Conservation (phyloP, 2,888 invertebrate species). For the Epicampocera succincta region DNA sequence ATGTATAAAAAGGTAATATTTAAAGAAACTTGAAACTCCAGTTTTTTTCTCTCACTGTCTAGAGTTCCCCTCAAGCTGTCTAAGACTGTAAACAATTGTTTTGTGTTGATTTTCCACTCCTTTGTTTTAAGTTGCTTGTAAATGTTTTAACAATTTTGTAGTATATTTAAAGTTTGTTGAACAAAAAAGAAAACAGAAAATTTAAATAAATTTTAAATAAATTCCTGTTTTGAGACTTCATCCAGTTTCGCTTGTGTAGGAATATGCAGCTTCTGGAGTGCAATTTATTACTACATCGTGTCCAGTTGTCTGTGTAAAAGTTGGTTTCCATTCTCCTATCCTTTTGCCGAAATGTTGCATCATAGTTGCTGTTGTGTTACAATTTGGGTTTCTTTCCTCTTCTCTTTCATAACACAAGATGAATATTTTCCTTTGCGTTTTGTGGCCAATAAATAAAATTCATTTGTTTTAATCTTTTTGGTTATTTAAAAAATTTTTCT, state of each 20-base stretch:
- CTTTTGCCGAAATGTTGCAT: slow-evolving; percentile 16
- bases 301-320: slow-evolving; percentile 3
- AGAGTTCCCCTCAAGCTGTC: background rate
- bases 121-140: slow-evolving; percentile 21
- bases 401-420: slow-evolving; percentile 16
- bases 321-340: background rate
- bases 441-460: slow-evolving; percentile 47
- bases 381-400: background rate
- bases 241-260: background rate
- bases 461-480: slow-evolving; percentile 35
- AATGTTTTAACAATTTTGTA: slow-evolving; percentile 50
- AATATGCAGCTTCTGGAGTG: background rate
- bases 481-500: slow-evolving; percentile 45
- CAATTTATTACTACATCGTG: background rate
- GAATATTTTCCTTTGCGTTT: background rate
- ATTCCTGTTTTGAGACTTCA: slow-evolving; percentile 25
- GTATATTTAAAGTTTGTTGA: slow-evolving; percentile 49
- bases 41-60: background rate
- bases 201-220: slow-evolving; percentile 11
- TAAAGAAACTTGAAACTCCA: too few relatives aligned
- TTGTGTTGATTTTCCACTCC: slow-evolving; percentile 1
- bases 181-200: slow-evolving; percentile 20
- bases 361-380: background rate
- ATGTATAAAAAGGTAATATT: too few relatives aligned
- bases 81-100: background rate